Conservation (phyloP, 2,797 vertebrate species). For the Agapornis canus region DNA sequence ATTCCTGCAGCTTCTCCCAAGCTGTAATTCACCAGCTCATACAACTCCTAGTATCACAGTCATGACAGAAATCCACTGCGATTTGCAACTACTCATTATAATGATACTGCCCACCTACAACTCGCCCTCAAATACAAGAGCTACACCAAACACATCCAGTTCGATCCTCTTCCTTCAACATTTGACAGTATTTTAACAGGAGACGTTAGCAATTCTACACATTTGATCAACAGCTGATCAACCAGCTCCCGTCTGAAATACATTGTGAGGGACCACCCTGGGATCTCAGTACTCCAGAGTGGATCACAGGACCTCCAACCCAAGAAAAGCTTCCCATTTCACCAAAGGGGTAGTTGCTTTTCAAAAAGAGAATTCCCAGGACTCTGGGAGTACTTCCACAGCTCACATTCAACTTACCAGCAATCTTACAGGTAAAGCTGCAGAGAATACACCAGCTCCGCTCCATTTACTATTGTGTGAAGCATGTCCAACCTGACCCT, state of each 20-base stretch:
- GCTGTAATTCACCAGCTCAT: not conserved
- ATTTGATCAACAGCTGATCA: not conserved
- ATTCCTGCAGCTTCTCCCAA: not conserved
- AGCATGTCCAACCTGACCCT: rapidly evolving
- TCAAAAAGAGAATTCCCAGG: not conserved
- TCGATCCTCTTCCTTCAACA: rapidly evolving
- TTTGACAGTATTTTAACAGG: not conserved
- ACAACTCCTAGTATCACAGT: not conserved
- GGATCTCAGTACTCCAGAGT: too few relatives aligned
- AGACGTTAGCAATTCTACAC: rapidly evolving
- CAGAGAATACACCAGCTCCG: rapidly evolving
- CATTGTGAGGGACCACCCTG: rapidly evolving
- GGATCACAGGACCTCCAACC: rapidly evolving
- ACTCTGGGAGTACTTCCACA: too few relatives aligned
- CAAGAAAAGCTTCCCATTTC: rapidly evolving
- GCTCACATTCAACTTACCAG: not conserved
- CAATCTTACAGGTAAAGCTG: not conserved
- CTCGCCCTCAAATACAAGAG: not conserved
- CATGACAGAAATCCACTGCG: not conserved
- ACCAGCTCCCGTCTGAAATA: not conserved
- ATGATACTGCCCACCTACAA: rapidly evolving
- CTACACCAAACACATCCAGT: rapidly evolving
- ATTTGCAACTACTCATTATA: not conserved
- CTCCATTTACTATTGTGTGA: rapidly evolving
- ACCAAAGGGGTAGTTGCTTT: not conserved